Conservation (phyloP, 2,797 vertebrate genomes). For the Lophotriccus pileatus region DNA sequence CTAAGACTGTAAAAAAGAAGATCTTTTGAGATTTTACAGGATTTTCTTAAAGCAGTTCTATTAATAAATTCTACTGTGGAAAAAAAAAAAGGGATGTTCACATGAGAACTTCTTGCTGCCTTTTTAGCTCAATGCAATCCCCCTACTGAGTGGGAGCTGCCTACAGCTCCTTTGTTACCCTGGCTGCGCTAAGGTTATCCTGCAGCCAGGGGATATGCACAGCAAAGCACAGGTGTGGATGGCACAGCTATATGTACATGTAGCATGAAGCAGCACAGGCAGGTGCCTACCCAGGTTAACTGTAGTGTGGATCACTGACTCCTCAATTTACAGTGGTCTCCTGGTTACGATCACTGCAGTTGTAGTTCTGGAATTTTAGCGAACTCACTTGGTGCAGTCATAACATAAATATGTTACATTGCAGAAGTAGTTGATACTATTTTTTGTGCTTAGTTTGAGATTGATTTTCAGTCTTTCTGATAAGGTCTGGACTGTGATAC, state of each 20-base stretch:
- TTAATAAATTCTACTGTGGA: neutral
- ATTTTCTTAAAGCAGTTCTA: neutral
- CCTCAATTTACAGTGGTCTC: neutral
- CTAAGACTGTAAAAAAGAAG: neutral
- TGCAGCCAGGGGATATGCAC: neutral
- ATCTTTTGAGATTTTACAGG: neutral
- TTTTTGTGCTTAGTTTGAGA: neutral
- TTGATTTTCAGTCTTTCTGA: neutral
- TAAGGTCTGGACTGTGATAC: neutral
- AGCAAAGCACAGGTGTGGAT: neutral
- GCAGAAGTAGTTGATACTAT: neutral
- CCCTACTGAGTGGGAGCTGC: neutral
- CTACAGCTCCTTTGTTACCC: neutral
- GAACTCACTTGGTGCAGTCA: neutral
- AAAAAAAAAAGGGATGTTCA: neutral
- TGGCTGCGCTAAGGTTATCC: neutral
- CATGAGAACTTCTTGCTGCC: neutral
- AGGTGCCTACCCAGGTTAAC: neutral
- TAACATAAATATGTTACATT: neutral
- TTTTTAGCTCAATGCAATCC: neutral
- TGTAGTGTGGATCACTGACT: neutral
- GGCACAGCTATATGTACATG: rapidly evolving
- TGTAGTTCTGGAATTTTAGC: neutral
- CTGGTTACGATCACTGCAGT: neutral
- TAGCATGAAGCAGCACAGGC: neutral